These are phyloP conservation scores for Paguma larvata DNA, from an alignment of 2,797 vertebrate species.

Conservation along the genomic window DNA sequence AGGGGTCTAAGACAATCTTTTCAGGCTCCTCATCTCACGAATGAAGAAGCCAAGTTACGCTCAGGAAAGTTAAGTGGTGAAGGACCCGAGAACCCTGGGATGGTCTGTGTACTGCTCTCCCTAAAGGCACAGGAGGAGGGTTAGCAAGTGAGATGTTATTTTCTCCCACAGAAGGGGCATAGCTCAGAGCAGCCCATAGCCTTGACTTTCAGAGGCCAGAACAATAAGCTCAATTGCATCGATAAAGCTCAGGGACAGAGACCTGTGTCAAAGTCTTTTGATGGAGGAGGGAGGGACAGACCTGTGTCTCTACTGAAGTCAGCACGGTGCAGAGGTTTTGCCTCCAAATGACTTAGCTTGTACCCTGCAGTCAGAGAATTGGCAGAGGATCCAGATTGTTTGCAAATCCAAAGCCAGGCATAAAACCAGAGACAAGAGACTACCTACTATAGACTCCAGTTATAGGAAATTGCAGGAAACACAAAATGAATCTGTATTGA, in stretches of 20 bases:
- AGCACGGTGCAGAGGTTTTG: not conserved
- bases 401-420: not conserved
- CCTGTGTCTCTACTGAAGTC: not conserved
- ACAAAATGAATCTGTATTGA: not conserved
- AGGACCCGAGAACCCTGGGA: not conserved
- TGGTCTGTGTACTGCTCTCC: rapidly evolving
- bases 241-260: not conserved
- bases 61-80: not conserved
- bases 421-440: not conserved
- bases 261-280: not conserved
- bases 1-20: not conserved
- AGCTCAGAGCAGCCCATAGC: not conserved
- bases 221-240: not conserved
- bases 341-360: not conserved
- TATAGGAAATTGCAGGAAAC: not conserved
- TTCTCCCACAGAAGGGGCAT: not conserved
- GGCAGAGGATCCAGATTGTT: not conserved
- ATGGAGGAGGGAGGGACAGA: not conserved
- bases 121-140: not conserved
- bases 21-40: not conserved
- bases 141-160: not conserved
- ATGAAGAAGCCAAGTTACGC: not conserved
- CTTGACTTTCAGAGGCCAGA: not conserved
- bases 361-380: not conserved
- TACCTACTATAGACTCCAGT: not conserved